These are phyloP conservation scores for Seira musarum DNA, from an alignment of 2,888 invertebrate species.

Conservation along the genomic window DNA sequence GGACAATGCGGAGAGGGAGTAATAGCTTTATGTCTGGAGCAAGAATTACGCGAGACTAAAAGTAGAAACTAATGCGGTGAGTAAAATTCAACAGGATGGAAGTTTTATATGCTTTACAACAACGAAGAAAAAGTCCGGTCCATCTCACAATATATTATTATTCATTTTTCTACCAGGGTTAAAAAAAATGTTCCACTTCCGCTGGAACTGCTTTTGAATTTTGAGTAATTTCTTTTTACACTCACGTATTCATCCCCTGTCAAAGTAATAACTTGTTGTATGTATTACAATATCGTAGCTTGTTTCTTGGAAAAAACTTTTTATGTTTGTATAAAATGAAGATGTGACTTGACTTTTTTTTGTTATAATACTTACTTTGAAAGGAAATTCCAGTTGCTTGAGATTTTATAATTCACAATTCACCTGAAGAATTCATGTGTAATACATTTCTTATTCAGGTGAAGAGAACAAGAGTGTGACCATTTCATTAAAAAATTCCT, in stretches of 20 bases:
- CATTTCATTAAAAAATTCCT: constrained; percentile 28
- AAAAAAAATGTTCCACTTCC: constrained; percentile 61
- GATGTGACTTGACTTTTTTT: constrained; percentile 46
- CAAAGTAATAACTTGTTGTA: constrained; percentile 46
- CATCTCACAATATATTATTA: constrained; percentile 33
- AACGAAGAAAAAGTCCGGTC: constrained; percentile 9
- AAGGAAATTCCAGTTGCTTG: constrained; percentile 33
- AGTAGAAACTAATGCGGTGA: background rate
- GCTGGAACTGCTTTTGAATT: constrained; percentile 62
- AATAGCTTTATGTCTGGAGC: background rate
- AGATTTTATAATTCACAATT: background rate
- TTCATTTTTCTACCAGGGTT: constrained; percentile 40
- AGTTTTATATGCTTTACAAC: background rate
- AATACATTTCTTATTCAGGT: background rate
- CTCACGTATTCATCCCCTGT: constrained; percentile 59
- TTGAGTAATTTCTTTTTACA: constrained; percentile 53
- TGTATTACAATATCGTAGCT: constrained; percentile 27
- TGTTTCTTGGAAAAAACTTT: constrained; percentile 14
- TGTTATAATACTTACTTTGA: constrained; percentile 11
- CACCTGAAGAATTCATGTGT: background rate
- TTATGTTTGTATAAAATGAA: constrained; percentile 33
- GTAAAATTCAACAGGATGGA: constrained; percentile 3
- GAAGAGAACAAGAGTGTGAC: constrained; percentile 15
- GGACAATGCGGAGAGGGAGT: background rate
- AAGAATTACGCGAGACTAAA: background rate